Evolutionary conservation across 2,888 invertebrate genomes (phyloP), one percentile per base, ranked within the genome.

Genomic region (Drosophila paucipuncta): DNA sequence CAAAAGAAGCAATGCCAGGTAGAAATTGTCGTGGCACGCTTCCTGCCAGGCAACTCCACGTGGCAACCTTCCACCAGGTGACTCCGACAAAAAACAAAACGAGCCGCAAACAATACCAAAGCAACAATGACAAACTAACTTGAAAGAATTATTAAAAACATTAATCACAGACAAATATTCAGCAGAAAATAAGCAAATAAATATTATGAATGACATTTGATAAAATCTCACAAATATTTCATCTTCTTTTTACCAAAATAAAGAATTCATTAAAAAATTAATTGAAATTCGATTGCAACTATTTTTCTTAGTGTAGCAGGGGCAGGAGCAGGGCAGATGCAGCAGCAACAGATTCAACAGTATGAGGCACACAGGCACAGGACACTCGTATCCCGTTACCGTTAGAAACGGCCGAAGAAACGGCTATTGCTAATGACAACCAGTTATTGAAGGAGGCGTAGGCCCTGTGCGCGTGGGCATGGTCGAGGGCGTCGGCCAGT

Each of bases 351-450:
- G 35, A 35, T 25, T 47, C 9, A 25, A 47, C 25, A 33, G 43
- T 60, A 59, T 47, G 50, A 31, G 60, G 49, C n/a, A 30, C 30
- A 39, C 16, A 54, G 50, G 35, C 35, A 28, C 33, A 35, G 35
- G 50, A 30, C 30, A 37, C 33, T 4, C 62, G 64, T 71, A 78
- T 78, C 50, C 64, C 61, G 47, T 78, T 82, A 65, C 75, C 28
- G 49, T 71, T 49, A 63, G 60, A 43, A 78, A 80, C 68, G 68
- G 72, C 68, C 76, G 75, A 67, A 73, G 75, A 67, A 73, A 71
- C 65, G 68, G 31, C 90, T 63, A 85, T 85, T 82, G 75, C 80
- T 82, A 85, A 89, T 87, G 80, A 82, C 90, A 82, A 73, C 74
- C 72, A 60, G 72, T 62, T 76, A 61, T 25, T 41, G 62, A 30